Evolutionary conservation across 2,113 vertebrate species (phyloP).

Genomic region (Sturnira hondurensis): DNA sequence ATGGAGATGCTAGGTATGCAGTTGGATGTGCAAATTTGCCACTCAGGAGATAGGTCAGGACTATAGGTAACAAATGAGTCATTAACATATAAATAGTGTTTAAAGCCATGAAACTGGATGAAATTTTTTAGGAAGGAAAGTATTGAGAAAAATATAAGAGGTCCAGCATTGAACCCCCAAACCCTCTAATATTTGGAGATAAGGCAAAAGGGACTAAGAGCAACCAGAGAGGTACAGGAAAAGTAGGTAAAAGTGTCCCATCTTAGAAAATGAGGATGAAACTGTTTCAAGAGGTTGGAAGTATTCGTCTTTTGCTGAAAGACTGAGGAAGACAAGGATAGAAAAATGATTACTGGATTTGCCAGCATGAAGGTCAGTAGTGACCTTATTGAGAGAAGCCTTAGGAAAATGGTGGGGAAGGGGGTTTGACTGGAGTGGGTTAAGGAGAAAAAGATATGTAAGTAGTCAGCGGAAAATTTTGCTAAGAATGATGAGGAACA

Average conservation of each 20-base stretch:
- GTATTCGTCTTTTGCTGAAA: background rate
- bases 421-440: background rate
- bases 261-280: background rate
- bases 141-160: background rate
- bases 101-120: background rate
- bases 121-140: background rate
- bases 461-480: background rate
- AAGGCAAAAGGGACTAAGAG: background rate
- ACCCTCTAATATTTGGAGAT: background rate
- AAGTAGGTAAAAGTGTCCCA: background rate
- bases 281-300: background rate
- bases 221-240: background rate
- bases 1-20: background rate
- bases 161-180: background rate
- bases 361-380: background rate
- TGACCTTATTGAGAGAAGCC: background rate
- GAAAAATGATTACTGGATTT: background rate
- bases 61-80: background rate
- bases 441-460: background rate
- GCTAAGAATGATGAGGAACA: background rate
- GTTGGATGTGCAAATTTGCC: background rate
- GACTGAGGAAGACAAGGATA: background rate
- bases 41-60: background rate
- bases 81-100: background rate
- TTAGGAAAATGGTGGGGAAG: background rate